Conservation (phyloP, 2,888 invertebrate genomes). For the Caenorhabditis parvicauda region DNA sequence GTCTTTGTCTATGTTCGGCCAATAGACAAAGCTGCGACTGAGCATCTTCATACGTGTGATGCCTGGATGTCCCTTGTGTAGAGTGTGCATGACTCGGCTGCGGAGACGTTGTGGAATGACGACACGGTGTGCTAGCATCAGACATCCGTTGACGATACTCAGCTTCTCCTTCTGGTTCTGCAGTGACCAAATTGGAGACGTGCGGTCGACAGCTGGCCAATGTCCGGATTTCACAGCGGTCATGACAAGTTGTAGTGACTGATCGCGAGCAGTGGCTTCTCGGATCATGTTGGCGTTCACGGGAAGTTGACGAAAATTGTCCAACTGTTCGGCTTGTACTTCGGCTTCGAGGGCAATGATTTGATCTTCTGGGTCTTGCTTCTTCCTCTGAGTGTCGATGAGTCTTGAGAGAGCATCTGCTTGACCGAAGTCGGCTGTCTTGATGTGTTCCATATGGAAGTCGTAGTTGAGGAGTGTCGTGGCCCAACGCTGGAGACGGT, state of each 20-base stretch:
- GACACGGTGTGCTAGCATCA: no score
- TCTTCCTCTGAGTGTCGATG: conserved; percentile 3
- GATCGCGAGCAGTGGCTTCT: background rate
- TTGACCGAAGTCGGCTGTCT: conserved; percentile 9
- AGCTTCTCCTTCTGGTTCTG: no score
- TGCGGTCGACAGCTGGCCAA: no score
- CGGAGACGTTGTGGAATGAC: no score
- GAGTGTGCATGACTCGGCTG: no score
- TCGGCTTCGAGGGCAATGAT: conserved; percentile 12
- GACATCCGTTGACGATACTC: no score
- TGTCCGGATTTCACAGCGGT: background rate
- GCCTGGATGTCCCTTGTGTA: no score
- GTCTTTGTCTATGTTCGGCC: no score
- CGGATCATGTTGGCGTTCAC: background rate
- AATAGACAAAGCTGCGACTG: no score
- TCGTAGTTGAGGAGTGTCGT: conserved; percentile 10
- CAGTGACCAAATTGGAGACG: no score
- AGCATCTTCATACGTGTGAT: no score
- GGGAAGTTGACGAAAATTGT: background rate
- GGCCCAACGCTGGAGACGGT: conserved; percentile 11
- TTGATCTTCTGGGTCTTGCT: conserved; percentile 5
- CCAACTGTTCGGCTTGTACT: background rate
- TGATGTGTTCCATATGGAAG: conserved; percentile 10
- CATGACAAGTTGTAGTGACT: background rate
- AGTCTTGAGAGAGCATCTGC: conserved; percentile 13